Base-by-base conservation (phyloP, 2,888 invertebrate species). In the Drosophila koepferae region DNA sequence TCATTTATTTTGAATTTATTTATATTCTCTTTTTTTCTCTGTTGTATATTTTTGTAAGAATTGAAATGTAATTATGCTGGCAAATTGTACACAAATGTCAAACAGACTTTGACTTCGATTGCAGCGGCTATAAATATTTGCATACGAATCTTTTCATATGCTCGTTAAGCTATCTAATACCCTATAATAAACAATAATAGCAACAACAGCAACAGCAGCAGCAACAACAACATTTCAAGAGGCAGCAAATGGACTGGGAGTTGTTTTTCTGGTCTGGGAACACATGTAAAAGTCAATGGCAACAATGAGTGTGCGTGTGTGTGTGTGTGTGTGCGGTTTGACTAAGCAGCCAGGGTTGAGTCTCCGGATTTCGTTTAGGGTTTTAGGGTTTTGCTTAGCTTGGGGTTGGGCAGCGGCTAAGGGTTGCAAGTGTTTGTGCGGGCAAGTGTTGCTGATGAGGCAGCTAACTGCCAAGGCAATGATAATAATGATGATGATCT, bases 231-330 rank as follows among this genome's bases (percentile, higher is more conserved):
- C 46, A 20, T 23, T 23, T 31, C 49, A 31, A 53, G 20, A 60
- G 23, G 23, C 55, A 46, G 46, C 41, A 43, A 3, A 55, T 62
- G 68, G 55, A 18, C 41, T 56, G 58, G 63, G 59, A 46, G 46
- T 48, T 77, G 72, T 55, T 55, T 58, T 64, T 46, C 46, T 62
- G 77, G 48, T 55, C 67, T 72, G 78, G 63, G 53, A 75, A 80
- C 82, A 80, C 83, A 81, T 74, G 79, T 75, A 84, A 82, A 89
- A 89, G 89, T 84, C 83, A 84, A 86, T 77, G 84, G 84, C 66
- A 86, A 88, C 82, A 82, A 77, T 85, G 86, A 72, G 80, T 72
- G 65, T 53, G 38, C 14, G 38, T 23, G 54, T 28, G 40, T 41
- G 55, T 16, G 36, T 36, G 53, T 9, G 54, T 14, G 34, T 58